Evolutionary conservation across 2,113 vertebrate species (phyloP), one percentile per base, ranked within the genome.

Genomic region (Tychaedon coryphoeus): DNA sequence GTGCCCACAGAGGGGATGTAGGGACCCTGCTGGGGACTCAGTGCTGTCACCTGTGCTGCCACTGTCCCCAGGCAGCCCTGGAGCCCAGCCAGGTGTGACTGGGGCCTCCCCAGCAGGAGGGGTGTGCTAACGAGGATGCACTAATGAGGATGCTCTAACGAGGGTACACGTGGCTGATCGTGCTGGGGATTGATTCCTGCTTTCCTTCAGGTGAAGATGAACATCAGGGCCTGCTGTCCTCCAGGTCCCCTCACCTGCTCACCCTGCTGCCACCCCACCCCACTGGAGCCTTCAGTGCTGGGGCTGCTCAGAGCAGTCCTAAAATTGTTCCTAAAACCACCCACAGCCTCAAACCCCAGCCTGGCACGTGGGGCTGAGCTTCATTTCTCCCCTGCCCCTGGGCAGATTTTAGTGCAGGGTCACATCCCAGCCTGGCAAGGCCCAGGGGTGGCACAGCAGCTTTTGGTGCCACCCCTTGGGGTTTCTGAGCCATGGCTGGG

Each of bases 1-100:
- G 1, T 79, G 64, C 67, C 43, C 20, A 0, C 0, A 9, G 24
- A 71, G 64, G 33, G n/a, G 42, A 22, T 0, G 1, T 3, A 4
- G 33, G 60, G 51, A 13, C 22, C 45, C 51, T 62, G 47, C 34
- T 69, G 31, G 62, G 70, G 53, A 33, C 83, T 76, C 77, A 15
- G 45, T 5, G 12, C 64, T 31, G 6, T 67, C 23, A 1, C 61
- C 57, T 45, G 33, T 18, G 19, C 77, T 29, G 8, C 3, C 61
- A 20, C 61, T 14, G 42, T 64, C 58, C 64, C 60, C 64, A 42
- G 0, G 71, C 80, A 66, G 40, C 25, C 0, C 7, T 26, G 71
- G 50, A 62, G 76, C 58, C 86, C 79, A 33, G 47, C 57, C 57
- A 25, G 2, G 29, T 12, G 4, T 16, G 9, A 84, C 1, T 50